These are phyloP conservation scores for Pedicia rivosa DNA, from an alignment of 2,888 invertebrate genomes.

Conservation along the genomic window DNA sequence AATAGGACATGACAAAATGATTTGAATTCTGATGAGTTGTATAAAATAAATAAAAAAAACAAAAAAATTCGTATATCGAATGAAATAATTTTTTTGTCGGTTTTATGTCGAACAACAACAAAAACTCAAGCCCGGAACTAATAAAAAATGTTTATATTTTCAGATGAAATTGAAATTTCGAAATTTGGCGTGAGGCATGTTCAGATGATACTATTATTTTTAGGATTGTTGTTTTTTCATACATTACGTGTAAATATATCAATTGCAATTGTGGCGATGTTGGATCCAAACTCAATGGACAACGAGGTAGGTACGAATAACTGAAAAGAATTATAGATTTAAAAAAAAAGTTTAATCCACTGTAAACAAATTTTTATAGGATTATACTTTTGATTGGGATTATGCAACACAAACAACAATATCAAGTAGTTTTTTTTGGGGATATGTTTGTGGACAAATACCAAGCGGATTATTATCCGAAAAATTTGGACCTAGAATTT, in stretches of 20 bases:
- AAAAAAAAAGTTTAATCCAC: not conserved
- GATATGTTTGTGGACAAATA: slow-evolving; percentile 43
- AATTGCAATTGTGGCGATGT: slow-evolving; percentile 60
- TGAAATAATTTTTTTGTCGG: too few relatives aligned
- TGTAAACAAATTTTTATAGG: not conserved
- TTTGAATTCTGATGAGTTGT: too few relatives aligned
- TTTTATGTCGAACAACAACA: too few relatives aligned
- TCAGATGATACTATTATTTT: slow-evolving; percentile 42
- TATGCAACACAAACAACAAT: slow-evolving; percentile 37
- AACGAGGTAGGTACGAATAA: slow-evolving; percentile 29
- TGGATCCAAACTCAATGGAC: slow-evolving; percentile 30
- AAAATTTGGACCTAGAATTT: slow-evolving; percentile 48
- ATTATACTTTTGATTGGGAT: slow-evolving; percentile 32
- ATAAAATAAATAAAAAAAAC: too few relatives aligned
- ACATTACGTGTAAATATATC: slow-evolving; percentile 49
- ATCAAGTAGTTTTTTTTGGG: slow-evolving; percentile 51
- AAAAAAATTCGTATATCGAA: too few relatives aligned
- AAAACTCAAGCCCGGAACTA: too few relatives aligned
- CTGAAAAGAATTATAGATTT: slow-evolving; percentile 23
- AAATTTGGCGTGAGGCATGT: slow-evolving; percentile 41
- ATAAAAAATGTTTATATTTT: too few relatives aligned
- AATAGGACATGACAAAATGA: too few relatives aligned
- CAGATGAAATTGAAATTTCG: too few relatives aligned
- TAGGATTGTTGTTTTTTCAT: slow-evolving; percentile 42
- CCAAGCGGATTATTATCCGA: slow-evolving; percentile 55